These are phyloP conservation scores for Dryobota labecula DNA, from an alignment of 2,888 invertebrate genomes.

Conservation along the genomic window DNA sequence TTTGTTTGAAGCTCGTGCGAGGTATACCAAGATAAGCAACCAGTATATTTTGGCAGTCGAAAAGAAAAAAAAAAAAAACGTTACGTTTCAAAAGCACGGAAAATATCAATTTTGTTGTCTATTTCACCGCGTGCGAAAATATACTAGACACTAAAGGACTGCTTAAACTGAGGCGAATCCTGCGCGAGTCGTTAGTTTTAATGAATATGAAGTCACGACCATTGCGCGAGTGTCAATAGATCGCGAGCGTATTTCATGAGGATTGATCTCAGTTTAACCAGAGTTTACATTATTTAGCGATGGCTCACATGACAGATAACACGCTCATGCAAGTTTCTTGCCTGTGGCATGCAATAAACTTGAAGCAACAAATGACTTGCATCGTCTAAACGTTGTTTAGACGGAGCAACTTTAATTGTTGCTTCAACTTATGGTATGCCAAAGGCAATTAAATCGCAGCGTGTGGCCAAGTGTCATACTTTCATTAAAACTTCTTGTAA, in stretches of 20 bases:
- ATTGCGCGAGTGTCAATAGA: not conserved
- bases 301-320: not conserved
- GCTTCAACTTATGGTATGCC: not conserved
- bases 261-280: not conserved
- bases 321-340: not conserved
- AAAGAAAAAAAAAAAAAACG: not conserved
- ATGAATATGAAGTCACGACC: too few species aligned
- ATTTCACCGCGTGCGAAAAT: conserved; percentile 1
- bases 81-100: too few species aligned
- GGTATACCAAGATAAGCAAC: not conserved
- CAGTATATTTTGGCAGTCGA: conserved; percentile 8
- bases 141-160: not conserved
- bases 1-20: conserved; percentile 1
- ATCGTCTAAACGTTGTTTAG: not conserved
- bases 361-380: not conserved
- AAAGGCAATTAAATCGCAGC: not conserved
- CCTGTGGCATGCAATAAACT: not conserved
- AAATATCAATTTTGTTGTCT: not conserved
- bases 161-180: not conserved
- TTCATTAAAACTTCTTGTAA: not conserved
- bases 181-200: not conserved
- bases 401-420: not conserved
- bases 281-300: conserved; percentile 20
- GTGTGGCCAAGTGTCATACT: not conserved
- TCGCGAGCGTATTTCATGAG: not conserved